Conservation (phyloP, 2,797 vertebrate genomes). For the Catostomus latipinnis region DNA sequence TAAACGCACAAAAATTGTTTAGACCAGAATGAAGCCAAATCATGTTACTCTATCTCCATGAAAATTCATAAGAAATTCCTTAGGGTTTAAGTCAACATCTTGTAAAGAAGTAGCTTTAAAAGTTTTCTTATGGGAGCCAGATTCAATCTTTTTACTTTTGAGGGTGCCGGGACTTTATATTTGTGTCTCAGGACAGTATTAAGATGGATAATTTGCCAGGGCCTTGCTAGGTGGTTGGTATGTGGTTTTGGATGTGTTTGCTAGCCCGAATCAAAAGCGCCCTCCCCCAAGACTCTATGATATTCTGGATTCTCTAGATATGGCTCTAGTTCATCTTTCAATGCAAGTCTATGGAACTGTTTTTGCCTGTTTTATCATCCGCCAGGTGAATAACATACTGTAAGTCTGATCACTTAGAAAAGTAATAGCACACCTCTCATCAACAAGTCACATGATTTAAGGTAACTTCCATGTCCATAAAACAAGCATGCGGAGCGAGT, state of each 20-base stretch:
- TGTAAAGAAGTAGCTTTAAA: not conserved
- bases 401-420: too few species aligned
- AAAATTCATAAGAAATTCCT: not conserved
- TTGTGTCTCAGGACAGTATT: too few species aligned
- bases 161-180: not conserved
- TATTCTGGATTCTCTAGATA: not conserved
- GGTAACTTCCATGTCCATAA: too few species aligned
- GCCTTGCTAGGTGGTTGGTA: not conserved
- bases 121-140: conserved; percentile 25
- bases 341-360: not conserved
- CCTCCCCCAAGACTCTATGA: too few species aligned
- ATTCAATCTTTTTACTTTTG: not conserved
- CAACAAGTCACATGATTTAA: too few species aligned
- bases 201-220: not conserved
- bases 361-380: not conserved
- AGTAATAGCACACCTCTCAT: too few species aligned
- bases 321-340: not conserved
- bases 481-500: not conserved
- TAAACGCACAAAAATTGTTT: not conserved
- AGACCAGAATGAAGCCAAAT: conserved; percentile 20
- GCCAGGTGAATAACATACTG: too few species aligned
- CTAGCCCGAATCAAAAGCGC: too few species aligned
- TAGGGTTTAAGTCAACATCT: not conserved
- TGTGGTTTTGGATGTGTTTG: not conserved
- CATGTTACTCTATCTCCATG: not conserved